A percentile compares a stretch with the other conserved stretches of the same genome.
phyloP scores from a whole-genome alignment of 2,888 invertebrate genomes.

The Andrena haemorrhoa region DNA sequence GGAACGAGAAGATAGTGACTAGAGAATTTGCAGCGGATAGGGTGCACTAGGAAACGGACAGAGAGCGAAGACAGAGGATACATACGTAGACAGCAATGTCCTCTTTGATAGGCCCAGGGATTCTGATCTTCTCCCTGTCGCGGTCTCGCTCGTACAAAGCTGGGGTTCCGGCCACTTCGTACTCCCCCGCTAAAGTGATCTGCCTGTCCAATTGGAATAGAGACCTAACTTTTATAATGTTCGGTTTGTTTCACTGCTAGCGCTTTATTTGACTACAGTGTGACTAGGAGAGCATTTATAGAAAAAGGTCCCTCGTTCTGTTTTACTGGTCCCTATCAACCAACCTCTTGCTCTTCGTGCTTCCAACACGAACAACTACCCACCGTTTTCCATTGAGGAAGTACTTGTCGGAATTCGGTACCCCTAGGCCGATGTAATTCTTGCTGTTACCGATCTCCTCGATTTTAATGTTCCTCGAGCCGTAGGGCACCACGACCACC shows the following conservation, averaged over 20 bases:
- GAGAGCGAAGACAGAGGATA: constrained; percentile 51
- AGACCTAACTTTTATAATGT: constrained; percentile 17
- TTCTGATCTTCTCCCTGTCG: constrained; percentile 87
- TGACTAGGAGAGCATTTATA: no score
- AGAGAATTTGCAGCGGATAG: background rate
- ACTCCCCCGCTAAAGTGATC: constrained; percentile 84
- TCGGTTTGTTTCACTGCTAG: background rate
- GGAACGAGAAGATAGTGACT: constrained; percentile 41
- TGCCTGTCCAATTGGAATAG: constrained; percentile 74
- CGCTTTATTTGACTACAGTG: no score
- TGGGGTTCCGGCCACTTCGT: constrained; percentile 85
- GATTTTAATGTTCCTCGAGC: constrained; percentile 87
- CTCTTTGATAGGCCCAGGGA: constrained; percentile 88
- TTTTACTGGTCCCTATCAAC: no score
- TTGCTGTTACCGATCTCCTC: constrained; percentile 86
- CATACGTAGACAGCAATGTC: constrained; percentile 88
- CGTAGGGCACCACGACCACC: constrained; percentile 87
- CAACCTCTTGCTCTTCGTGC: background rate
- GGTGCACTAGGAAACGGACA: background rate
- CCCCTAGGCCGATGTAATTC: constrained; percentile 86
- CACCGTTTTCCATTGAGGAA: constrained; percentile 89
- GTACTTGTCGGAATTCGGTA: constrained; percentile 85
- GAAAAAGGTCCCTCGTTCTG: no score
- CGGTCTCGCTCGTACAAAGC: constrained; percentile 86
- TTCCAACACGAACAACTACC: constrained; percentile 74